Evolutionary conservation across 2,797 vertebrate species (phyloP).

Genomic region (Ispidina lecontei): DNA sequence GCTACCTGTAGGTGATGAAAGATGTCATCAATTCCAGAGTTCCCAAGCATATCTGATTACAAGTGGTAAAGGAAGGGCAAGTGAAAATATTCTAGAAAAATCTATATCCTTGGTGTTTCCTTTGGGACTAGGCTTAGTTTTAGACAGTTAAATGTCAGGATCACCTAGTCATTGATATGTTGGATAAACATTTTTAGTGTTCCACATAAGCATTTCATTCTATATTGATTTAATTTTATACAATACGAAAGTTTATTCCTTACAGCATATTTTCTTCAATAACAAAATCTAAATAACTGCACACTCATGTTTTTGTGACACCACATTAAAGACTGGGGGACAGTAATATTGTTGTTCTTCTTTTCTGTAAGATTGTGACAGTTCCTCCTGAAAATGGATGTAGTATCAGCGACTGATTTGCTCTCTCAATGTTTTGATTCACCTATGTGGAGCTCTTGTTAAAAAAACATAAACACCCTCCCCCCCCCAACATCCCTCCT

Average conservation of each 20-base stretch:
- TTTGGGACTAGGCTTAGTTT: not conserved
- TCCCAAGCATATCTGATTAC: not conserved
- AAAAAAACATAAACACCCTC: not conserved
- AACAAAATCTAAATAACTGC: not conserved
- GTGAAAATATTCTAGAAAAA: not conserved
- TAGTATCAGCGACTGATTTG: not conserved
- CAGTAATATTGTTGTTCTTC: not conserved
- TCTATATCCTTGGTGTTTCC: not conserved
- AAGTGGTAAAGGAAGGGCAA: not conserved
- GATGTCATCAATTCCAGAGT: not conserved
- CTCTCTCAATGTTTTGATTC: conserved; percentile 3
- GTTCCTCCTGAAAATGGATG: not conserved
- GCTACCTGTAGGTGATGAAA: not conserved
- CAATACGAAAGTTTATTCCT: not conserved
- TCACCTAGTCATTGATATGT: not conserved
- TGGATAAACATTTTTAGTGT: not conserved
- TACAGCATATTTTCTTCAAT: not conserved
- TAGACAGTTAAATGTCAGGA: not conserved
- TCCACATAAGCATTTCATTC: not conserved
- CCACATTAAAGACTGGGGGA: not conserved
- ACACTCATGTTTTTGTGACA: not conserved
- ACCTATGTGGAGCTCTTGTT: not conserved
- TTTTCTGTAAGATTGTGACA: not conserved
- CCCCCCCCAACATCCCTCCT: rapidly evolving
- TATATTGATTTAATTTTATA: conserved; percentile 15